Base-by-base conservation (phyloP, 2,888 invertebrate genomes). In the Itoplectis maculator region DNA sequence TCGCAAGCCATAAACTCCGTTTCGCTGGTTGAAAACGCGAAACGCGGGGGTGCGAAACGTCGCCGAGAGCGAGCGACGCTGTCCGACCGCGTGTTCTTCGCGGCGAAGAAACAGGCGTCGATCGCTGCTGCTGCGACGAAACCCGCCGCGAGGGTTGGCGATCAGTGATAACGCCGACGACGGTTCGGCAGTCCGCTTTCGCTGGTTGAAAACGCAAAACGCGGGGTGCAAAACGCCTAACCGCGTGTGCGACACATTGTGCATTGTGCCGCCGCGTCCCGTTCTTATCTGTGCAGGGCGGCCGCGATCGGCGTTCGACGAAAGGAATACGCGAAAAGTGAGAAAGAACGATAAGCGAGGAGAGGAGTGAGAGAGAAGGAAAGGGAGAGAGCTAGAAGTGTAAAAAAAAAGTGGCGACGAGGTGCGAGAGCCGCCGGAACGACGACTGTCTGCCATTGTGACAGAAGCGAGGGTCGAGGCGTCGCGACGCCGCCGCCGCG, bases 1-100 rank as follows among this genome's bases (percentile, higher is more conserved):
- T 3, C 29, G 15, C 15, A 15, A 20, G 15, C n/a, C 40, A 23
- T 7, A 2, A 18, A 20, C 45, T 15, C 45, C 9, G 6, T 61
- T 42, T 72, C 20, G 54, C 23, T 20, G 20, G 49, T 82, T 59
- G 45, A n/a, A n/a, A n/a, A 49, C 66, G 54, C 77, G 70, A 79
- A 85, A 84, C 87, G 75, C 83, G n/a, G 69, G 70, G 77, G n/a
- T n/a, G n/a, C 65, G 76, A 82, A 86, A 86, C 72, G 75, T 82
- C 73, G 69, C n/a, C n/a, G n/a, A n/a, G n/a, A n/a, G n/a, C n/a
- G n/a, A n/a, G n/a, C 63, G 54, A 72, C 68, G 61, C 37, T 45
- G 73, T 72, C 65, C 49, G 37, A 78, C 77, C 81, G 78, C 81
- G 77, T 78, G 78, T 69, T n/a, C n/a, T n/a, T n/a, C n/a, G n/a